Base-by-base conservation (phyloP, 2,113 vertebrate genomes). In the Amblyornis subalaris region DNA sequence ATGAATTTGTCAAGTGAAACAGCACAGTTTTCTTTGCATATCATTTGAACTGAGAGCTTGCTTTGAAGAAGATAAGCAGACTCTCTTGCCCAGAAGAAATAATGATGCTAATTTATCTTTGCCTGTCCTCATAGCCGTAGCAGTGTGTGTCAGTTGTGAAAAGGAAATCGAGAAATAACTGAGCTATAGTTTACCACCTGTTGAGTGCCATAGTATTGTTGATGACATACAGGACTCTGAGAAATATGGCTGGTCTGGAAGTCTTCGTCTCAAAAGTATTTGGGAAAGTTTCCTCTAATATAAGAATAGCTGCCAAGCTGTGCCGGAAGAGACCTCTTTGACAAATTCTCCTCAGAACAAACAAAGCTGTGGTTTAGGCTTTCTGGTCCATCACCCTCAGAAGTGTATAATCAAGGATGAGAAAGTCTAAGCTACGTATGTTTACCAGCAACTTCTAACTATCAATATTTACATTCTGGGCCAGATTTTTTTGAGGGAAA, bases 71-170 rank as follows among this genome's bases (percentile, higher is more conserved):
- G 96, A 96, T 95, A 96, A 96, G 93, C 90, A 76, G 80, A n/a
- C 94, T 82, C 3, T 89, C 53, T 89, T 96, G 90, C 95, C 93
- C 90, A 94, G 76, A 91, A 94, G 94, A 96, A 96, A 76, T 96
- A 97, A 92, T 95, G 97, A 94, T 96, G 91, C 92, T 96, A 93
- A 96, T 97, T 98, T 96, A 95, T 97, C 96, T 97, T 90, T 93
- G 73, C 82, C 90, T 96, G 81, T 96, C 93, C 61, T 83, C 86
- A 17, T 40, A 90, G 89, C 57, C 73, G 24, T n/a, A 77, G 89
- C 44, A 61, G 61, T 48, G 71, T 89, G 50, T 18, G 5, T 94
- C 82, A 38, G 31, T 60, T 40, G 79, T 87, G 72, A 89, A 95
- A 95, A 93, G 66, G 88, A 96, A 92, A 85, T 38, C 61, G 88